phyloP scores from a whole-genome alignment of 2,888 invertebrate genomes.

The Chymomyza amoena region DNA sequence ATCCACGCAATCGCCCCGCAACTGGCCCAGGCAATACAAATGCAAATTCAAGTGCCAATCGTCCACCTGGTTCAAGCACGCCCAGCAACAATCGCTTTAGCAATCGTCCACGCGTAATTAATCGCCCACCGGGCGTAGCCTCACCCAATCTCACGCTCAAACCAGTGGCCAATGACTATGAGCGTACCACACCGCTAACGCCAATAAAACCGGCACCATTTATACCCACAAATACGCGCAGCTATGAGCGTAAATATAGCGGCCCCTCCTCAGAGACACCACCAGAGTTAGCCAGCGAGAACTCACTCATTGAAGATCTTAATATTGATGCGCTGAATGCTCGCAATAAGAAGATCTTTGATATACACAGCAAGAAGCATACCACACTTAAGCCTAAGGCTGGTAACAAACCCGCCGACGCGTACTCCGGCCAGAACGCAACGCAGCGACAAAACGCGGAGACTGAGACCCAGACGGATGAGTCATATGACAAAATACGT shows the following conservation, averaged over 20 bases:
- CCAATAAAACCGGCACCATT: constrained; percentile 74
- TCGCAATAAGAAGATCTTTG: constrained; percentile 81
- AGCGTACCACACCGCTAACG: constrained; percentile 64
- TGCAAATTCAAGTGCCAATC: constrained; percentile 16
- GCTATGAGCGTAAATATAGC: constrained; percentile 76
- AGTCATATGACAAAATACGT: constrained; percentile 31
- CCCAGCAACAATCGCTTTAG: constrained; percentile 41
- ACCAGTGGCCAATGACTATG: constrained; percentile 73
- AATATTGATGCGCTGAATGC: constrained; percentile 80
- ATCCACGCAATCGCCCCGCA: constrained; percentile 48
- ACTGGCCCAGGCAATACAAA: constrained; percentile 2
- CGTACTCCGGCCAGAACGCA: constrained; percentile 23
- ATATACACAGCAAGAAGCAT: constrained; percentile 79
- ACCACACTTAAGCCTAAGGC: constrained; percentile 75
- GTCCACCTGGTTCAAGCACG: constrained; percentile 16
- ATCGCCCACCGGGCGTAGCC: constrained; percentile 69
- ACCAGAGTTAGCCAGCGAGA: constrained; percentile 62
- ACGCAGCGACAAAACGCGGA: constrained; percentile 47
- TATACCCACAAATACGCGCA: constrained; percentile 74
- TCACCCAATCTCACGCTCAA: constrained; percentile 69
- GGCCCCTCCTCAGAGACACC: constrained; percentile 66
- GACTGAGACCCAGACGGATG: constrained; percentile 41
- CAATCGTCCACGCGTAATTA: constrained; percentile 68
- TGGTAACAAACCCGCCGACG: constrained; percentile 28
- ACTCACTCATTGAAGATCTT: constrained; percentile 77